phyloP scores from a whole-genome alignment of 2,797 vertebrate genomes.

The Pseudochirops cupreus region DNA sequence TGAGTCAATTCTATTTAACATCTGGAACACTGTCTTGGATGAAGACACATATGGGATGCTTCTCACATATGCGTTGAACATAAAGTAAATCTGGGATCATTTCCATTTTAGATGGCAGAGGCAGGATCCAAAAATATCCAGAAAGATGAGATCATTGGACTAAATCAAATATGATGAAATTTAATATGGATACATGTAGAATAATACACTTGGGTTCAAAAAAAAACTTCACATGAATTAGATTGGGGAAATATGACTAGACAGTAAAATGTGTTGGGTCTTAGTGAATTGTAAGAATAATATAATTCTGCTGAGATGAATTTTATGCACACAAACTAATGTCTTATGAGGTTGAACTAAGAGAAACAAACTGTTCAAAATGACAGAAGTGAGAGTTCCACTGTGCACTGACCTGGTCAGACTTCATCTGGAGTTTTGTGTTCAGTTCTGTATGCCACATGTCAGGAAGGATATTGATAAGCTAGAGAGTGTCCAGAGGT shows the following conservation, averaged over 20 bases:
- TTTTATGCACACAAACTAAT: not conserved
- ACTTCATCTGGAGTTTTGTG: not conserved
- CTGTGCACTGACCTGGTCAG: not conserved
- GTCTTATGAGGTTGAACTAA: not conserved
- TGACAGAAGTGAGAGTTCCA: not conserved
- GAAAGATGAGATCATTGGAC: not conserved
- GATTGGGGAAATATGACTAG: not conserved
- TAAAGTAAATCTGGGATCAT: not conserved
- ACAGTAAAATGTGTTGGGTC: not conserved
- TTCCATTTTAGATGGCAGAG: not conserved
- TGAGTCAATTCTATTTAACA: not conserved
- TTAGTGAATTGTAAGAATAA: not conserved
- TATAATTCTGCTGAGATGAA: not conserved
- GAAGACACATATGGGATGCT: not conserved
- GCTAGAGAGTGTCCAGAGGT: not conserved
- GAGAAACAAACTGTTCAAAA: not conserved
- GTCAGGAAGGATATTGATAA: not conserved
- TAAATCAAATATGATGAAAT: not conserved
- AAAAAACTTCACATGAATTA: not conserved
- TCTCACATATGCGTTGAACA: not conserved
- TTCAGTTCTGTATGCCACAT: not conserved
- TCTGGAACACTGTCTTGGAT: not conserved
- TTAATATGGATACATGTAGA: not conserved
- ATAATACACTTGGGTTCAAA: not conserved
- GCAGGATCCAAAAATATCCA: not conserved